Evolutionary conservation across 1,140 invertebrate species (phyloP).

Genomic region (Prorops nasuta): DNA sequence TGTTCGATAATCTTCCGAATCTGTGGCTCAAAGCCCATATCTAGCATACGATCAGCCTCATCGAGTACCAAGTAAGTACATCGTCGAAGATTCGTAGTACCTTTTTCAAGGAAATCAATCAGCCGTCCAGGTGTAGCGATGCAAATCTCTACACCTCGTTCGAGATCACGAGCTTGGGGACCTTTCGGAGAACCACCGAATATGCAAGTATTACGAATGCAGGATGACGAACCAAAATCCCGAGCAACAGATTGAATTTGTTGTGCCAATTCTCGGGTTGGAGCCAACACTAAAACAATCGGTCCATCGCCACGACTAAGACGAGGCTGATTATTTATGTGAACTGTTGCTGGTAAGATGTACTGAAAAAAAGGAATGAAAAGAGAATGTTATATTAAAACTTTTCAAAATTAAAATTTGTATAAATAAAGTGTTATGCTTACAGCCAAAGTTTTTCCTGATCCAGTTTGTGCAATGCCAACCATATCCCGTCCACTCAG

Average conservation of each 20-base stretch:
- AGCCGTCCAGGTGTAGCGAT: slow-evolving; percentile 96
- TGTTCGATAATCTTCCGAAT: slow-evolving; percentile 97
- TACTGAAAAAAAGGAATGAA: slow-evolving; percentile 60
- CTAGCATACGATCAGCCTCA: slow-evolving; percentile 86
- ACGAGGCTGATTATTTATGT: slow-evolving; percentile 72
- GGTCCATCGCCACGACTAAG: slow-evolving; percentile 82
- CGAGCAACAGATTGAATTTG: slow-evolving; percentile 95
- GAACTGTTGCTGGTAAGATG: slow-evolving; percentile 77
- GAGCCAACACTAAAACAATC: slow-evolving; percentile 89
- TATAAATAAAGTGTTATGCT: slow-evolving; percentile 16
- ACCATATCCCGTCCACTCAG: slow-evolving; percentile 88
- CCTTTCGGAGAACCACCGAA: slow-evolving; percentile 97
- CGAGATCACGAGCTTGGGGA: slow-evolving; percentile 87
- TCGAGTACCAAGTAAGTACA: slow-evolving; percentile 96
- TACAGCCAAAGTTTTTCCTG: slow-evolving; percentile 81
- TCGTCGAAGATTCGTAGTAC: slow-evolving; percentile 82
- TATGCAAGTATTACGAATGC: slow-evolving; percentile 89
- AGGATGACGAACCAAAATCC: slow-evolving; percentile 81
- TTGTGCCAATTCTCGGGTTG: slow-evolving; percentile 94
- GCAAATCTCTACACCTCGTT: slow-evolving; percentile 87
- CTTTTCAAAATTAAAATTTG: background rate
- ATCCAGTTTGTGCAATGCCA: slow-evolving; percentile 94
- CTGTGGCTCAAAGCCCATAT: slow-evolving; percentile 99
- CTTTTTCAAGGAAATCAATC: slow-evolving; percentile 94
- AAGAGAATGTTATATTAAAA: background rate